Evolutionary conservation across 2,888 invertebrate species (phyloP), one percentile per base, ranked within the genome.

Genomic region (Tethea ocularis): DNA sequence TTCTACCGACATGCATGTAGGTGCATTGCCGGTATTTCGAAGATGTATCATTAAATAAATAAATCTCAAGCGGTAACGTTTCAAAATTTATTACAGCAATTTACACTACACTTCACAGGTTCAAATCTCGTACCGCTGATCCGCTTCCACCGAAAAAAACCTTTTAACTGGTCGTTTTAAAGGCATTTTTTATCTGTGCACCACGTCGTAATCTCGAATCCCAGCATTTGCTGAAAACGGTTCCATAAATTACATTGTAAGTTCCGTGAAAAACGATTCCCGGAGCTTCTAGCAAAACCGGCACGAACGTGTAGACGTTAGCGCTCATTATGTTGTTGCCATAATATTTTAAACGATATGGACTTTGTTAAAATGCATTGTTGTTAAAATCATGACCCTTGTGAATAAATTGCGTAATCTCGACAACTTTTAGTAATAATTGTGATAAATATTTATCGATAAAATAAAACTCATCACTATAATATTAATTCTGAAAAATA

Each of bases 91-190:
- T 65, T 55, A 38, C 59, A 52, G 41, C 59, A 57, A 65, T 52
- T 65, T 61, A 62, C 61, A 65, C 61, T 58, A 52, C 59, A 59
- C 59, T 61, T 62, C 62, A 57, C 62, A 61, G 58, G 59, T 62
- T 59, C 52, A 61, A 62, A 61, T 62, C 57, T 61, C 62, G 55
- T 46, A 38, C 52, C 59, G 59, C 57, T 58, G 57, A 62, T 61
- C 54, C 61, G 24, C 46, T 53, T 15, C 24, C 33, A 20, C 51
- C 22, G 51, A 58, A 60, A 61, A 60, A 60, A 51, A 52, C 56
- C 56, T 33, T 58, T 36, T 24, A 26, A 24, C 26, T 24, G 24
- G 23, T n/a, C 23, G 26, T 52, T 26, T 52, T 46, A 20, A 46
- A 52, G 24, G 23, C n/a, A 23, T 52, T 52, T 52, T 46, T 46